Evolutionary conservation across 1,140 invertebrate genomes (phyloP).

Genomic region (Lasioglossum baleicum): DNA sequence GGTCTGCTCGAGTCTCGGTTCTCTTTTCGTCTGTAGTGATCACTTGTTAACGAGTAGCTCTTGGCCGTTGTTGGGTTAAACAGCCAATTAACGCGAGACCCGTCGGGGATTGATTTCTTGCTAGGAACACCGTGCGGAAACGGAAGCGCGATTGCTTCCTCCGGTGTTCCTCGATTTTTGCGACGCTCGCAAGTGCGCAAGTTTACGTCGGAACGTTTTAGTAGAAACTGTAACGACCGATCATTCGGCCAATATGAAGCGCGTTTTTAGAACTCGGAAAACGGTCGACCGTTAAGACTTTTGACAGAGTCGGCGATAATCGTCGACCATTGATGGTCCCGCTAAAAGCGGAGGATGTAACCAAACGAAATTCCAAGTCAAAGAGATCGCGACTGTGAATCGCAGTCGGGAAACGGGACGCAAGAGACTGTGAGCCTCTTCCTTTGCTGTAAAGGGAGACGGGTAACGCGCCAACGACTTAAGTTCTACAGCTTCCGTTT

Average conservation of each 20-base stretch:
- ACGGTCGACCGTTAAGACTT: neutral
- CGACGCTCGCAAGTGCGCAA: neutral
- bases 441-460: neutral
- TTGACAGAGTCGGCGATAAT: neutral
- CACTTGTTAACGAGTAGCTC: neutral
- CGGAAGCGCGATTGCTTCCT: neutral
- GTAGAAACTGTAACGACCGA: neutral
- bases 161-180: no score
- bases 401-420: neutral
- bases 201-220: neutral
- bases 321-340: neutral
- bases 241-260: neutral
- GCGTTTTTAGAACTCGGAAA: neutral
- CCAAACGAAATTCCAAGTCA: conserved; percentile 32
- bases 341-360: conserved; percentile 5
- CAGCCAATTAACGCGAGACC: neutral
- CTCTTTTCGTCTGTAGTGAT: no score
- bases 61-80: neutral
- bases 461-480: neutral
- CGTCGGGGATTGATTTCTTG: neutral
- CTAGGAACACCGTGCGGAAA: no score
- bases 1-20: no score
- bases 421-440: neutral
- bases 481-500: neutral
- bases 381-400: neutral